Conservation (phyloP, 2,113 vertebrate genomes). For the Cromileptes altivelis region DNA sequence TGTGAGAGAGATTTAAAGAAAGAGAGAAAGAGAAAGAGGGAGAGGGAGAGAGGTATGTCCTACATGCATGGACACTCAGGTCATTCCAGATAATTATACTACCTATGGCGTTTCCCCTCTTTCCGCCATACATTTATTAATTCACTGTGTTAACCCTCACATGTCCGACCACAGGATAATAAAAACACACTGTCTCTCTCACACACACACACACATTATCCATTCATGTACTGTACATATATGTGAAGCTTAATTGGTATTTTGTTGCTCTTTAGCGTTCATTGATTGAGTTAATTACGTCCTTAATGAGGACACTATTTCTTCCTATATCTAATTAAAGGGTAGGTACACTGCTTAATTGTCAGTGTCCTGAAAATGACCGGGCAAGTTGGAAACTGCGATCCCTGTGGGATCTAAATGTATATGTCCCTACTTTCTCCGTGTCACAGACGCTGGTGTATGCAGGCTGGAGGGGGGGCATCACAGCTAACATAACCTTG, state of each 20-base stretch:
- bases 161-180: not conserved
- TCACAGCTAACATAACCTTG: not conserved
- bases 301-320: slow-evolving; percentile 67
- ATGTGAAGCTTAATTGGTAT: slow-evolving; percentile 57
- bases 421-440: slow-evolving; percentile 33
- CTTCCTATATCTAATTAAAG: slow-evolving; percentile 66
- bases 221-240: slow-evolving; percentile 29
- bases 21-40: not conserved
- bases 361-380: slow-evolving; percentile 64
- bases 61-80: slow-evolving; percentile 72
- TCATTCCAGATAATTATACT: slow-evolving; percentile 61
- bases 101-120: slow-evolving; percentile 39
- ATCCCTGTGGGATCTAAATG: slow-evolving; percentile 47
- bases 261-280: slow-evolving; percentile 41
- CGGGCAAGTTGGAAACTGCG: slow-evolving; percentile 26
- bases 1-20: not conserved
- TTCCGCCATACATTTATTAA: slow-evolving; percentile 38
- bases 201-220: not conserved
- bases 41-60: slow-evolving; percentile 35
- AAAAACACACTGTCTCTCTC: slow-evolving; percentile 2
- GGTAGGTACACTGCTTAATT: slow-evolving; percentile 64
- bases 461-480: not conserved
- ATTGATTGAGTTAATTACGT: slow-evolving; percentile 70
- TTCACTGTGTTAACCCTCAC: slow-evolving; percentile 45
- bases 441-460: slow-evolving; percentile 1